Evolutionary conservation across 64 coral and sea anemone genomes (phyloP).

Genomic region (Porites australiensis): DNA sequence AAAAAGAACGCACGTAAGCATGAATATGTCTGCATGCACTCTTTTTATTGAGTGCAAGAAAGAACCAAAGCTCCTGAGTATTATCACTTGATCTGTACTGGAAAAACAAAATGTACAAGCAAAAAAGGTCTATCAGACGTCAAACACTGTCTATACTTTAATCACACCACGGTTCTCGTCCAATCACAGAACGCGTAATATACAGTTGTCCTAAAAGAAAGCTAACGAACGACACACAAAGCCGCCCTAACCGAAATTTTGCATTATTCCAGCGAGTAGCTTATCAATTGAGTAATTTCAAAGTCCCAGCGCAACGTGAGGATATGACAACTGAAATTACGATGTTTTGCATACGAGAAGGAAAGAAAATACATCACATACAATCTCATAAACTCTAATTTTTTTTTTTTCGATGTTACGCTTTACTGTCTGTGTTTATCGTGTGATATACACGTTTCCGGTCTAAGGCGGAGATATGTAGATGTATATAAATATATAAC

Average conservation of each 20-base stretch:
- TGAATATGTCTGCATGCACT: too few relatives aligned
- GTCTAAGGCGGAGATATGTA: neutral
- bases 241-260: neutral
- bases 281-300: conserved; percentile 1
- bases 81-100: too few relatives aligned
- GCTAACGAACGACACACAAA: conserved; percentile 1
- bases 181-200: neutral
- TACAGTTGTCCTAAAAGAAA: neutral
- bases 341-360: neutral
- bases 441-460: neutral
- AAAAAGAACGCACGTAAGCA: too few relatives aligned
- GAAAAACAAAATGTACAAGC: too few relatives aligned
- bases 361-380: neutral
- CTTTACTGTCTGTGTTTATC: conserved; percentile 2
- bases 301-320: neutral
- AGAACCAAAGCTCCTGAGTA: too few relatives aligned
- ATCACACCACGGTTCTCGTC: neutral
- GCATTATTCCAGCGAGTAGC: neutral
- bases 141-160: neutral
- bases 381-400: neutral
- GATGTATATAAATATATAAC: too few relatives aligned
- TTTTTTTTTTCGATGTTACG: neutral
- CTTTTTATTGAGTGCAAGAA: too few relatives aligned
- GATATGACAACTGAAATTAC: neutral
- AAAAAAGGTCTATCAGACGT: too few relatives aligned